Evolutionary conservation across 2,888 invertebrate species (phyloP).

Genomic region (Teleogryllus oceanicus): DNA sequence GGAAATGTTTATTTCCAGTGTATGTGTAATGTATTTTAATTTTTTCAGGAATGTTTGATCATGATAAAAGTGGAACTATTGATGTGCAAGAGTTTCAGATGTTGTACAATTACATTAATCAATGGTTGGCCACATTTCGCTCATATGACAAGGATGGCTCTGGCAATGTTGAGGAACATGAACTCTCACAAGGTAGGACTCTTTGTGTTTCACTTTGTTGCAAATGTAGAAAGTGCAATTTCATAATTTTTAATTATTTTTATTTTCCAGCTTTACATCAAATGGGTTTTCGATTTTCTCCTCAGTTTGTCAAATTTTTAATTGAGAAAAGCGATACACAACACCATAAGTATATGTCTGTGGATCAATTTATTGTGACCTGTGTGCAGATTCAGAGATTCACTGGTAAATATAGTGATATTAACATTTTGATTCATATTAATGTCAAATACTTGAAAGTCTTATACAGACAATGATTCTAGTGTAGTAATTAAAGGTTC

Average conservation of each 20-base stretch:
- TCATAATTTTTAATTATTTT: too few relatives aligned
- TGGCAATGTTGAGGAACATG: slow-evolving; percentile 76
- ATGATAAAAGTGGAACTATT: slow-evolving; percentile 78
- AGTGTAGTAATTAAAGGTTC: background rate
- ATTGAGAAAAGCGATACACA: slow-evolving; percentile 66
- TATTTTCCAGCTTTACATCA: slow-evolving; percentile 65
- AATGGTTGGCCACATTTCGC: slow-evolving; percentile 82
- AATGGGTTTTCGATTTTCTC: slow-evolving; percentile 84
- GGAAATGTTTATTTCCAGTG: too few relatives aligned
- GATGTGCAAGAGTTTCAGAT: slow-evolving; percentile 80
- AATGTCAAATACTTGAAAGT: background rate
- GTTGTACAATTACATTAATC: slow-evolving; percentile 81
- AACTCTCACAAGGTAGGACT: slow-evolving; percentile 65
- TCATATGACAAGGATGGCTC: slow-evolving; percentile 82
- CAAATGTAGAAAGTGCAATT: too few relatives aligned
- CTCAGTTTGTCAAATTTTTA: slow-evolving; percentile 71
- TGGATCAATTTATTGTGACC: slow-evolving; percentile 84
- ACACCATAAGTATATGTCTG: slow-evolving; percentile 62
- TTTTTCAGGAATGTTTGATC: slow-evolving; percentile 78
- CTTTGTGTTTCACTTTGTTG: background rate
- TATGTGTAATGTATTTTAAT: background rate
- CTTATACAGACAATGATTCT: background rate
- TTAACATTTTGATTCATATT: background rate
- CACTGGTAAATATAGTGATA: slow-evolving; percentile 47
- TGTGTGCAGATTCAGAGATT: slow-evolving; percentile 86